phyloP scores from a whole-genome alignment of 2,888 invertebrate species.

The Aleiodes leptofemur region DNA sequence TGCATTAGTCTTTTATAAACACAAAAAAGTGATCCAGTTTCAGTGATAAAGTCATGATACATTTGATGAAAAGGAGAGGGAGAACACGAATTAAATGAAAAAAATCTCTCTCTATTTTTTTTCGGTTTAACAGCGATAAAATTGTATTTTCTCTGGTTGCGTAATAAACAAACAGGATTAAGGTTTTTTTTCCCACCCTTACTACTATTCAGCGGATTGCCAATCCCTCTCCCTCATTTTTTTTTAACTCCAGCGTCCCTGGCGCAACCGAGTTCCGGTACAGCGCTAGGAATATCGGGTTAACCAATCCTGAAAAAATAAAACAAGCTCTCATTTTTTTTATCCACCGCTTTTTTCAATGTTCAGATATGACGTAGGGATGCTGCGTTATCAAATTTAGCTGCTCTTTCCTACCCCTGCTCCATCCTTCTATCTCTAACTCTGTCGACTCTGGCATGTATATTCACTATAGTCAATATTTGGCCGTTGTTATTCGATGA shows the following conservation, averaged over 20 bases:
- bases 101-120: not conserved
- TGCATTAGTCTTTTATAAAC: not conserved
- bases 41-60: not conserved
- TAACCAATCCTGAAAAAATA: slow-evolving; percentile 53
- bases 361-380: slow-evolving; percentile 34
- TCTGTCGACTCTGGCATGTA: not conserved
- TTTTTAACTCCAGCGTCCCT: slow-evolving; percentile 23
- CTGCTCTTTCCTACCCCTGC: not conserved
- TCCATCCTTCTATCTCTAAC: slow-evolving; percentile 9
- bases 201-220: slow-evolving; percentile 62
- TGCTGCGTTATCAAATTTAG: slow-evolving; percentile 52
- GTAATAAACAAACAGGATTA: slow-evolving; percentile 70
- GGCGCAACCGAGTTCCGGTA: slow-evolving; percentile 53
- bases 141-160: slow-evolving; percentile 62
- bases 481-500: slow-evolving; percentile 48
- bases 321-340: slow-evolving; percentile 23
- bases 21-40: too few species aligned
- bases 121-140: slow-evolving; percentile 56
- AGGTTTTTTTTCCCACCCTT: slow-evolving; percentile 51
- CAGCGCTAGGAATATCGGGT: slow-evolving; percentile 60
- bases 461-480: slow-evolving; percentile 56
- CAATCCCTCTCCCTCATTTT: slow-evolving; percentile 21
- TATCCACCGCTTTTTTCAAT: slow-evolving; percentile 34
- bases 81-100: slow-evolving; percentile 19
- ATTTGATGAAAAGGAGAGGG: not conserved